Percentiles rank a stretch among this genome's conserved stretches.
Conservation (phyloP, 2,113 vertebrate genomes). For the Tamias sibiricus region DNA sequence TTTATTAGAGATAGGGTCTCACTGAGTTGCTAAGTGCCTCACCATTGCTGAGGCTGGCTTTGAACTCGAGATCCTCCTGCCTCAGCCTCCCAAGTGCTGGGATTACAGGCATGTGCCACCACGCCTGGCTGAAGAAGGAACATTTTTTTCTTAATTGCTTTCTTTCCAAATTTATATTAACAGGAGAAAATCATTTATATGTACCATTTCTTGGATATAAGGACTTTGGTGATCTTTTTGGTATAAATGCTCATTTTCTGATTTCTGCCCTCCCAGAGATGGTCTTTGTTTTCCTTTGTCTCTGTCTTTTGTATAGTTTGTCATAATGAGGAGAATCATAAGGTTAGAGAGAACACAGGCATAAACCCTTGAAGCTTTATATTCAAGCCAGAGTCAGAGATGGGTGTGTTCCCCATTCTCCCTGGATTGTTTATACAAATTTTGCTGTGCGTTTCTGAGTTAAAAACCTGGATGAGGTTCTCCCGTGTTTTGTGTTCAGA, state of each 20-base stretch:
- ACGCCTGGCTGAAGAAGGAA: too few relatives aligned
- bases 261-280: not conserved
- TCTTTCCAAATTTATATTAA: not conserved
- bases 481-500: not conserved
- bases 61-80: too few relatives aligned
- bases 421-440: not conserved
- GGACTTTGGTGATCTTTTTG: not conserved
- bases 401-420: not conserved
- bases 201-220: not conserved
- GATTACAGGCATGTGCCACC: too few relatives aligned
- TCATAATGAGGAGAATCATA: not conserved
- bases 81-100: too few relatives aligned
- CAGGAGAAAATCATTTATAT: not conserved
- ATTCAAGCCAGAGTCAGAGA: not conserved
- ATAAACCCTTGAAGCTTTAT: not conserved
- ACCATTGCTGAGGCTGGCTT: too few relatives aligned
- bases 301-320: not conserved
- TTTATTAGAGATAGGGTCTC: too few relatives aligned
- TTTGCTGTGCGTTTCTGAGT: not conserved
- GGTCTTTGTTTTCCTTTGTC: not conserved
- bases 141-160: not conserved
- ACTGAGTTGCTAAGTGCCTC: too few relatives aligned
- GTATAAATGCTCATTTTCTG: not conserved
- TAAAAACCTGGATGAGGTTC: not conserved
- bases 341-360: not conserved